These are phyloP conservation scores for Acrobasis consociella DNA, from an alignment of 2,888 invertebrate genomes.

Conservation along the genomic window DNA sequence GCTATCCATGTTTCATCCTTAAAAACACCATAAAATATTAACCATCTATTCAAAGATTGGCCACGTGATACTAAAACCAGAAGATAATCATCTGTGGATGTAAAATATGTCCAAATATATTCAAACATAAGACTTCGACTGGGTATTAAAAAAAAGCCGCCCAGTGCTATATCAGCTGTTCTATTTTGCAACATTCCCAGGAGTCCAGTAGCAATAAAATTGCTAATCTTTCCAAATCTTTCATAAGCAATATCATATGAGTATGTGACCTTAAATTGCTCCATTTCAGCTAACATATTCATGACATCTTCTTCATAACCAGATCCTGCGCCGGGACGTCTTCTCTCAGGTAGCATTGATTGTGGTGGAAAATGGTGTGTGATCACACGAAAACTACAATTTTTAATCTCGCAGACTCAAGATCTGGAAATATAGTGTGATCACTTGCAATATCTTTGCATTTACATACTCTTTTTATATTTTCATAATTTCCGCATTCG, in stretches of 20 bases:
- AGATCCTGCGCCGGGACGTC: not conserved
- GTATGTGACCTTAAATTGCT: conserved; percentile 12
- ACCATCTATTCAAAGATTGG: not conserved
- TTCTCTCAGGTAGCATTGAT: conserved; percentile 7
- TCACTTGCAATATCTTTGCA: conserved; percentile 14
- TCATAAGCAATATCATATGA: not conserved
- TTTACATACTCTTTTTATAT: conserved; percentile 26
- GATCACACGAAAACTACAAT: conserved; percentile 9
- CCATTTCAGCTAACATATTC: conserved; percentile 15
- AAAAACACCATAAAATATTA: conserved; percentile 2
- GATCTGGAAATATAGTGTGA: conserved; percentile 1
- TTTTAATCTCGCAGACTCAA: not conserved
- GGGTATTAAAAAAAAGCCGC: conserved; percentile 1
- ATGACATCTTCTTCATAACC: conserved; percentile 8
- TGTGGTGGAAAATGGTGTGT: conserved; percentile 11
- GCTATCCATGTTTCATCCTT: not conserved
- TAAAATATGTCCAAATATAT: conserved; percentile 17
- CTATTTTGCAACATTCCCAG: conserved; percentile 8
- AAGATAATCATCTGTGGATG: conserved; percentile 24
- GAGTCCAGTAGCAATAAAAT: conserved; percentile 4
- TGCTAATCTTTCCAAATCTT: conserved; percentile 5
- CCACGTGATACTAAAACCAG: conserved; percentile 5
- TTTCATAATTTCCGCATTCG: conserved; percentile 30
- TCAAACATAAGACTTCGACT: not conserved
- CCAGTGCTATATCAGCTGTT: conserved; percentile 10